Base-by-base conservation (phyloP, 2,797 vertebrate species). In the Myotis planiceps region DNA sequence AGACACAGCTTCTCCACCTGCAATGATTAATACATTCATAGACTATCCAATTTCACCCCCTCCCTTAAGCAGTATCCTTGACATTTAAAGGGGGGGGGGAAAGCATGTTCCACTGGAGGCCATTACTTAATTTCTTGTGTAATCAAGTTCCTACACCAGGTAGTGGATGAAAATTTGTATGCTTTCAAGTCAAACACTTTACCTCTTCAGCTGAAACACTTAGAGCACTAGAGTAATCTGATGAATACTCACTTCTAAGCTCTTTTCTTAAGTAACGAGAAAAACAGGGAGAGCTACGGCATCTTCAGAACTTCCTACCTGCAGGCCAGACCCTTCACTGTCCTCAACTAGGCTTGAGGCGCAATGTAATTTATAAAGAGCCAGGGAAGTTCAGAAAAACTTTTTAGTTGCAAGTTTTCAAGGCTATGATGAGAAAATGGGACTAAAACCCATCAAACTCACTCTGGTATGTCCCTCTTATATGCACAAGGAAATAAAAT, bases 131-230 rank as follows among this genome's bases (percentile, higher is more conserved):
- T 92, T 88, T 87, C 87, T 88, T 95, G 88, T 92, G 84, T 93
- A 96, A 97, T 96, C 82, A 94, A 80, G 81, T 90, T 94, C 95
- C n/a, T 63, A 74, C 76, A 82, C 45, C 84, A 96, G 92, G 85
- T 88, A 92, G 88, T 71, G 66, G 89, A 93, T 94, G 27, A 83
- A 96, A 90, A 90, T 95, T 15, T 80, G 58, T 94, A 39, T 76
- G 78, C 78, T 97, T 97, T 97, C 89, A 96, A 96, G 79, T 47
- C 87, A 79, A 95, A 95, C 95, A 95, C 95, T 96, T 94, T 97
- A 78, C 75, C 96, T 96, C 97, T 97, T 97, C 95, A 96, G 79
- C 69, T 82, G 85, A 95, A 97, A 81, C 95, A 97, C 95, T 96
- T 53, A 94, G 63, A 89, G 34, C 88, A 92, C 60, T 90, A 94